Conservation (phyloP, 1,140 invertebrate genomes). For the Antheraea pernyi region DNA sequence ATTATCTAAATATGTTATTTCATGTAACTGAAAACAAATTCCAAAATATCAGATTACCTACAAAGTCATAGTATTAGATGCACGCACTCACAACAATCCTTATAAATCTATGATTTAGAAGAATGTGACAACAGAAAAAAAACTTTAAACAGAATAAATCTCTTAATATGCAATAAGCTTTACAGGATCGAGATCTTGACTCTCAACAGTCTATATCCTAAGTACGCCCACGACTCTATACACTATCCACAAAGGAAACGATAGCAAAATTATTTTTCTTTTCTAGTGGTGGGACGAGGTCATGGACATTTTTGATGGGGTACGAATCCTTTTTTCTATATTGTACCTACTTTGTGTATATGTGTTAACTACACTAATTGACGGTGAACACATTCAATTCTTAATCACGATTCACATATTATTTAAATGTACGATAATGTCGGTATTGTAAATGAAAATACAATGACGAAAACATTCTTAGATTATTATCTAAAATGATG, state of each 20-base stretch:
- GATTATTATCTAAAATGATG: too few relatives aligned
- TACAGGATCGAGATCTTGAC: neutral
- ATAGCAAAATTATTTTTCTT: slow-evolving; percentile 78
- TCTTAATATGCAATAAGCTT: too few relatives aligned
- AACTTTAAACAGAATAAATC: too few relatives aligned
- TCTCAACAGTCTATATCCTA: neutral
- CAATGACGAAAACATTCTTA: too few relatives aligned
- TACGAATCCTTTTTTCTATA: slow-evolving; percentile 81
- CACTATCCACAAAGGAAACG: slow-evolving; percentile 1
- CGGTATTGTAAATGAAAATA: neutral
- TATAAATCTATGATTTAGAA: too few relatives aligned
- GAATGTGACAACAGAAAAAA: too few relatives aligned
- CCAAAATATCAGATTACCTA: too few relatives aligned
- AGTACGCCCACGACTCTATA: neutral
- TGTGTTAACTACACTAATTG: slow-evolving; percentile 28
- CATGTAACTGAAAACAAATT: too few relatives aligned
- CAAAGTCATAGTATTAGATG: too few relatives aligned
- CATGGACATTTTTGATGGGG: slow-evolving; percentile 95
- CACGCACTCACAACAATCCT: too few relatives aligned
- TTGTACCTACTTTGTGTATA: slow-evolving; percentile 42
- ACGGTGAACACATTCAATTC: neutral
- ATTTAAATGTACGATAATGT: neutral
- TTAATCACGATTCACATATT: neutral
- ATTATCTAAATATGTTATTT: too few relatives aligned
- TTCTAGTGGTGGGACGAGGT: slow-evolving; percentile 97